These are phyloP conservation scores for Pachyseris speciosa DNA, from an alignment of 64 coral and sea anemone genomes.

Conservation along the genomic window DNA sequence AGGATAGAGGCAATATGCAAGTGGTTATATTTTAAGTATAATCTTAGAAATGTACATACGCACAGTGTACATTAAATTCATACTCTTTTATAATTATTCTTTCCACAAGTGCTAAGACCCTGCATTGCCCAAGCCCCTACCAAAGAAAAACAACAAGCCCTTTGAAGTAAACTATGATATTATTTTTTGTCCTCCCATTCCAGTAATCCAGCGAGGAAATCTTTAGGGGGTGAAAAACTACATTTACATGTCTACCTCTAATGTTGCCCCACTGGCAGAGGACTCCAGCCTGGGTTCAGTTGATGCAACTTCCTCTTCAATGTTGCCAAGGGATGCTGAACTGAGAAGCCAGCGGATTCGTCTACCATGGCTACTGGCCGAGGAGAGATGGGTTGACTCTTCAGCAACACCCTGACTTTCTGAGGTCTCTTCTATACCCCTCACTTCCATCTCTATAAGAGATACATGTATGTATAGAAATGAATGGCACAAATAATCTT, in stretches of 20 bases:
- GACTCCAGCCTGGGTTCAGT: slow-evolving; percentile 69
- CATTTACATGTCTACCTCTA: slow-evolving; percentile 58
- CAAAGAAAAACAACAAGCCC: too few species aligned
- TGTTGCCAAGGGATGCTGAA: slow-evolving; percentile 77
- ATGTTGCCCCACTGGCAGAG: slow-evolving; percentile 84
- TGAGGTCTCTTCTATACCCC: not conserved
- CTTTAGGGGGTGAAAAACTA: too few species aligned
- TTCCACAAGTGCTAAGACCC: too few species aligned
- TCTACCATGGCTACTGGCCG: slow-evolving; percentile 67
- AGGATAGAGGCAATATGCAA: not conserved
- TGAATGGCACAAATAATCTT: too few species aligned
- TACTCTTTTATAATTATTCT: too few species aligned
- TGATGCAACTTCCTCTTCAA: slow-evolving; percentile 54
- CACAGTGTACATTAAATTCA: too few species aligned
- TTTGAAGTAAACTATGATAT: too few species aligned
- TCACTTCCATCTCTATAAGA: not conserved
- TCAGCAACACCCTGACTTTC: not conserved
- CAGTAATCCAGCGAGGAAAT: too few species aligned
- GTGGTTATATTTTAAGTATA: too few species aligned
- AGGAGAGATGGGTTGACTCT: slow-evolving; percentile 26
- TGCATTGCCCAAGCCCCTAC: too few species aligned
- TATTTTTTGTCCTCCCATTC: too few species aligned
- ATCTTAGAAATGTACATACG: too few species aligned
- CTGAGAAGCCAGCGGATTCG: slow-evolving; percentile 84
- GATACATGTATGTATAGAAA: not conserved